Evolutionary conservation across 2,888 invertebrate genomes (phyloP).

Genomic region (Steromphala cineraria): DNA sequence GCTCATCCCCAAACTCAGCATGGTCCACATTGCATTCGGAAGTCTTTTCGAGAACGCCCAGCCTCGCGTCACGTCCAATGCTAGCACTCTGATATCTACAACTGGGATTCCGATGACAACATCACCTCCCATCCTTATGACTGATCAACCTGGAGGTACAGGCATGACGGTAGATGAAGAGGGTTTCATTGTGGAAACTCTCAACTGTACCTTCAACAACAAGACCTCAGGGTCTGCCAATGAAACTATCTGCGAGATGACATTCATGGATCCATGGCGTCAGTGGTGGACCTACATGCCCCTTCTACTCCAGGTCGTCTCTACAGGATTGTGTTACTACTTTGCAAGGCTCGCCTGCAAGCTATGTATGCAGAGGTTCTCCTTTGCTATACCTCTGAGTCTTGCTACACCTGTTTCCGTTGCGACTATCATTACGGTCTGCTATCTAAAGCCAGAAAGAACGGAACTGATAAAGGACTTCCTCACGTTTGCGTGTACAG

Average conservation of each 20-base stretch:
- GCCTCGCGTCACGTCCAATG: slow-evolving; percentile 31
- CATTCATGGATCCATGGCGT: slow-evolving; percentile 42
- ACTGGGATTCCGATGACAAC: slow-evolving; percentile 18
- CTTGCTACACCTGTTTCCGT: slow-evolving; percentile 73
- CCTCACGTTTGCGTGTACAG: slow-evolving; percentile 54
- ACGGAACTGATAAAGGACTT: slow-evolving; percentile 38
- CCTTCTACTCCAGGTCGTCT: slow-evolving; percentile 64
- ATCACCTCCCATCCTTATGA: slow-evolving; percentile 1
- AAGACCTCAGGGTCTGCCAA: slow-evolving; percentile 28
- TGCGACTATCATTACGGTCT: slow-evolving; percentile 47
- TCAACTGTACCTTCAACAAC: slow-evolving; percentile 37
- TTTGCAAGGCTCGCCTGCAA: slow-evolving; percentile 77
- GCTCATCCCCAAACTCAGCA: slow-evolving; percentile 49
- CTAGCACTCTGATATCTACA: slow-evolving; percentile 22
- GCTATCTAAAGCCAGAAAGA: slow-evolving; percentile 34
- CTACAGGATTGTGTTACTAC: slow-evolving; percentile 76
- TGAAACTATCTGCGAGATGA: slow-evolving; percentile 38
- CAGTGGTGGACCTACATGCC: slow-evolving; percentile 47
- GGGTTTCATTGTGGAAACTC: slow-evolving; percentile 29
- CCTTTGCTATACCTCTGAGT: slow-evolving; percentile 75
- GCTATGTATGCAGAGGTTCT: slow-evolving; percentile 75
- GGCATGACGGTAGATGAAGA: background rate
- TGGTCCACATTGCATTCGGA: slow-evolving; percentile 41
- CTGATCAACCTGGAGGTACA: background rate
- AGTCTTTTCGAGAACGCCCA: slow-evolving; percentile 28